These are phyloP conservation scores for Elephantulus edwardii DNA, from an alignment of 2,113 vertebrate species.

Conservation along the genomic window DNA sequence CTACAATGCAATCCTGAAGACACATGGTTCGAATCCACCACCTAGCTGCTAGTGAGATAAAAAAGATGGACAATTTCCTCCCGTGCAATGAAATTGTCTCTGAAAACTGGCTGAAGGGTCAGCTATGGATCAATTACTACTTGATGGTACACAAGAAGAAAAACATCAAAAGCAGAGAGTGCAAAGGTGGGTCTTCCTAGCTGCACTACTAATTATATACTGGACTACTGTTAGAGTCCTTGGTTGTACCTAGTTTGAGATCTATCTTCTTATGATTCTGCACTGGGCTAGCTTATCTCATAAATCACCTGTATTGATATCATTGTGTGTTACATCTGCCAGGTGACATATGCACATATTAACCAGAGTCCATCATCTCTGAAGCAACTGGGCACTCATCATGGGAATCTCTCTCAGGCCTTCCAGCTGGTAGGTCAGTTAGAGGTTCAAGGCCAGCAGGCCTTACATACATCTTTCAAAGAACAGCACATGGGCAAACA, in stretches of 20 bases:
- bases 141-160: too few relatives aligned
- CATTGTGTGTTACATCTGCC: not conserved
- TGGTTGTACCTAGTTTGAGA: not conserved
- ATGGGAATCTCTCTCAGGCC: not conserved
- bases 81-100: too few relatives aligned
- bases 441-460: not conserved
- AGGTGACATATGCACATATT: not conserved
- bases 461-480: constrained; percentile 5
- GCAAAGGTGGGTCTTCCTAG: not conserved
- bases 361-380: not conserved
- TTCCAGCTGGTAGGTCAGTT: not conserved
- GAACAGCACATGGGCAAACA: not conserved
- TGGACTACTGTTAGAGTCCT: not conserved
- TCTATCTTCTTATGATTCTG: not conserved
- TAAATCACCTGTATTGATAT: constrained; percentile 9
- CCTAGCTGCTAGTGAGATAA: too few relatives aligned
- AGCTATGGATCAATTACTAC: too few relatives aligned
- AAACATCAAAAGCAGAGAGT: too few relatives aligned
- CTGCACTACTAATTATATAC: not conserved
- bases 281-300: not conserved
- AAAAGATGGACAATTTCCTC: too few relatives aligned
- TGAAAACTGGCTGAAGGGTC: too few relatives aligned
- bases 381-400: not conserved
- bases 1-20: too few relatives aligned
- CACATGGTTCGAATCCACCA: too few relatives aligned